Base-by-base conservation (phyloP, 1,140 invertebrate genomes). In the Zaprionus capensis region DNA sequence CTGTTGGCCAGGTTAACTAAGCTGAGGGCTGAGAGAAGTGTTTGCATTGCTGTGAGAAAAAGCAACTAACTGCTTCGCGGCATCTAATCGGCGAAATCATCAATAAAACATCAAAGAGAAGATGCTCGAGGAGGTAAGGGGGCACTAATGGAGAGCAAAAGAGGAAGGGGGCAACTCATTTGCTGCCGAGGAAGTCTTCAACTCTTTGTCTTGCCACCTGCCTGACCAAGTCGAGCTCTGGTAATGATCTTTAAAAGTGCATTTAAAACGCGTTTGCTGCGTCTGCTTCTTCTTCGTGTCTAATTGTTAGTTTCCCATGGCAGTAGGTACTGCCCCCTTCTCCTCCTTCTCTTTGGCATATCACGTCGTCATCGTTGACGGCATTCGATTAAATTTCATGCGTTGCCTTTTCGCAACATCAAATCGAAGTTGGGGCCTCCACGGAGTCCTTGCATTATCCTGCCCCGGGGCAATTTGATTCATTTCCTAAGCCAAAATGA, bases 231-330 rank as follows among this genome's bases (percentile, higher is more conserved):
- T 12, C 24, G 26, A 62, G 46, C 41, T 53, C 36, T 58, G 55
- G 15, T 77, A 75, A 83, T 83, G 84, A 68, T 76, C 74, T 88
- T 78, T 73, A 81, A 61, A 74, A 87, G 85, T 69, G 78, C 81
- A 84, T 88, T 88, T 87, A 88, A 84, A 84, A 84, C 69, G 83
- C 81, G 81, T 87, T 87, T 81, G 70, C 72, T 58, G 44, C 20
- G 28, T 38, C 6, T 26, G 0, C 24, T 5, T 31, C 49, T 84
- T 65, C 67, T 57, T 76, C 6, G 62, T 75, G 57, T 69, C 56
- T 80, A 87, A 87, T 78, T 82, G 78, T 31, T 38, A 56, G 36
- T 59, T 5, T 46, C 31, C 4, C 49, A 53, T 14, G 22, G 28
- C 46, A 46, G n/a, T 9, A n/a, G 41, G 6, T 46, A 46, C 3